Evolutionary conservation across 2,888 invertebrate genomes (phyloP), one percentile per base, ranked within the genome.

Genomic region (Stegophylla sp.): DNA sequence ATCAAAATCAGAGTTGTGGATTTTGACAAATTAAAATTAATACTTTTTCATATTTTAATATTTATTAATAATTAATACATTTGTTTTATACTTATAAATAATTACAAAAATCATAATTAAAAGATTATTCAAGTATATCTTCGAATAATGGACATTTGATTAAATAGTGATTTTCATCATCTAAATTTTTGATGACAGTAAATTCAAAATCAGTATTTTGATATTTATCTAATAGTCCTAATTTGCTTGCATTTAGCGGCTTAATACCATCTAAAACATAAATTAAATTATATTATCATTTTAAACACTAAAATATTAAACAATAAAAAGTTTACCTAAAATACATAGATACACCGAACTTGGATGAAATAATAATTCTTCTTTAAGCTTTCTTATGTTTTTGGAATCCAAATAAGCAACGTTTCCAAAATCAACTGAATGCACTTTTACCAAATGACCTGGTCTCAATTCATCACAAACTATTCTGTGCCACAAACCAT

Each of bases 401-500:
- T 3, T 45, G 13, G 51, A 23, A 63, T 26, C 23, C 17, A 79
- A 71, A 26, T 26, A 71, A 41, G 79, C 79, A 5, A 71, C 10
- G 1, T 34, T 63, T 48, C 79, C 79, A 23, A 61, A 41, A 61
- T 79, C 79, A n/a, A 79, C 9, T 23, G 79, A 48, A 63, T 79
- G 43, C n/a, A 71, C 69, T 63, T 61, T 48, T 17, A 26, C 51
- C n/a, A 61, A 69, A 23, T 23, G 1, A 23, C 79, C 71, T 15
- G 79, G 59, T 71, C 48, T 79, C 15, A 51, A 0, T 51, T 51
- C 3, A 48, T 48, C 48, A 23, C 71, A 71, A 13, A 61, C 13
- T 41, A 79, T 34, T 63, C 79, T 71, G 20, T 79, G 71, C 71
- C 71, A 79, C 26, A 34, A 1, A 17, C 79, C 79, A 53, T 79